These are phyloP conservation scores for Pyrocephalus nanus DNA, from an alignment of 2,797 vertebrate species.

Conservation along the genomic window DNA sequence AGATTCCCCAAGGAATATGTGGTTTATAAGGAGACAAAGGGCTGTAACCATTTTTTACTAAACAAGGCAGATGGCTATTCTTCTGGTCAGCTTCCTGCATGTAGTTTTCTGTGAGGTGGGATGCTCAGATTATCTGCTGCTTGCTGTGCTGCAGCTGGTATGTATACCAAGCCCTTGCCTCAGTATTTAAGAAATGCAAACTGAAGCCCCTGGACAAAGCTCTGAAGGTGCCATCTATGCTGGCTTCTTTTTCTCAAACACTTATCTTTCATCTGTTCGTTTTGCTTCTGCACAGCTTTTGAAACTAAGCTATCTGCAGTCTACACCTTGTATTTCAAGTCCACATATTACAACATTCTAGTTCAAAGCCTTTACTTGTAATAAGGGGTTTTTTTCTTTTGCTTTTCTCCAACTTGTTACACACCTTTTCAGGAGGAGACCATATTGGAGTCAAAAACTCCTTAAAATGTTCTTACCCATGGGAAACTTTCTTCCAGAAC, in stretches of 20 bases:
- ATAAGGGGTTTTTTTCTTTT: not conserved
- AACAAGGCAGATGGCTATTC: not conserved
- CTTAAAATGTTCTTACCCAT: constrained; percentile 36
- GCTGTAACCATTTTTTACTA: not conserved
- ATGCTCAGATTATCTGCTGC: not conserved
- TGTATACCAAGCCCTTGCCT: not conserved
- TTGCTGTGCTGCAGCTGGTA: not conserved
- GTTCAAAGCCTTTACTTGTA: not conserved
- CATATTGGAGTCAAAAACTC: not conserved
- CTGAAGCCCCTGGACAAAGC: not conserved
- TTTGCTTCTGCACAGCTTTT: not conserved
- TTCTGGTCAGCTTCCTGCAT: not conserved
- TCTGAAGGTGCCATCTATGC: not conserved
- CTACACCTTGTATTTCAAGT: not conserved
- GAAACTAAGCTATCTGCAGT: not conserved
- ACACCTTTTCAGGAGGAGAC: not conserved
- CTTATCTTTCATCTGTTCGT: not conserved
- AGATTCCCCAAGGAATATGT: not conserved
- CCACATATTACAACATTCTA: not conserved
- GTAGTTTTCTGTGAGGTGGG: not conserved
- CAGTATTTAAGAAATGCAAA: not conserved
- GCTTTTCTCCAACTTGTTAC: not conserved
- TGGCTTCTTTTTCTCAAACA: not conserved
- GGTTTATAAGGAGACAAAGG: not conserved
- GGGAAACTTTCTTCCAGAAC: constrained; percentile 53